phyloP scores from a whole-genome alignment of 2,113 vertebrate species.

The Hymenochirus boettgeri region DNA sequence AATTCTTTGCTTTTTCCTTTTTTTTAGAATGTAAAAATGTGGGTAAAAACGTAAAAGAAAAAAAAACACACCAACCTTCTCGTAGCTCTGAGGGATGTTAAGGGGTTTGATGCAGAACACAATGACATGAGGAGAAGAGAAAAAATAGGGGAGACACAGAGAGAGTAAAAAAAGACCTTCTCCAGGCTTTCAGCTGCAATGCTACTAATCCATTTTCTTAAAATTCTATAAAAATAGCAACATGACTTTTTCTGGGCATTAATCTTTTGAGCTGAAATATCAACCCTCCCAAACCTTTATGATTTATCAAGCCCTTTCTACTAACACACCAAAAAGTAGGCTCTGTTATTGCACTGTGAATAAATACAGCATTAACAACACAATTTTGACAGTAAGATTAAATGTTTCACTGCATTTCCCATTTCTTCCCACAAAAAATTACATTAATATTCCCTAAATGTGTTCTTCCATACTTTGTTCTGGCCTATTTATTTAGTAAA shows the following conservation, averaged over 20 bases:
- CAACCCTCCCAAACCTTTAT: constrained; percentile 15
- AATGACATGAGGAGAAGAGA: constrained; percentile 99
- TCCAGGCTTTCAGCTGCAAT: constrained; percentile 96
- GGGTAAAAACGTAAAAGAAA: constrained; percentile 99
- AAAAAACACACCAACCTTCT: constrained; percentile 99
- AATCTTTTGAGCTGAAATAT: constrained; percentile 7
- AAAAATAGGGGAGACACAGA: constrained; percentile 99
- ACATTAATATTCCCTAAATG: too few species aligned
- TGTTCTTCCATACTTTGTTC: too few species aligned
- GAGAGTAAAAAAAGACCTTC: constrained; percentile 99
- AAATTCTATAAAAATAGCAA: constrained; percentile 53
- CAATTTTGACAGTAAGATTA: too few species aligned
- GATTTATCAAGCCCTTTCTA: too few species aligned
- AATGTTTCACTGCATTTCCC: too few species aligned
- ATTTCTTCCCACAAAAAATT: too few species aligned
- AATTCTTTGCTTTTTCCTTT: constrained; percentile 56
- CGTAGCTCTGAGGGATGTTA: constrained; percentile 99
- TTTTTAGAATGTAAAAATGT: constrained; percentile 84
- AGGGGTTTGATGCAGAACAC: constrained; percentile 99
- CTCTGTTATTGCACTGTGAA: too few species aligned
- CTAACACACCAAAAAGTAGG: too few species aligned
- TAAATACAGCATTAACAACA: too few species aligned
- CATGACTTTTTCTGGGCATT: constrained; percentile 42
- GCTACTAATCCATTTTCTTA: constrained; percentile 66
- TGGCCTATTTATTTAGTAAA: too few species aligned